Base-by-base conservation (phyloP, 2,888 invertebrate species). In the Netelia virgata region DNA sequence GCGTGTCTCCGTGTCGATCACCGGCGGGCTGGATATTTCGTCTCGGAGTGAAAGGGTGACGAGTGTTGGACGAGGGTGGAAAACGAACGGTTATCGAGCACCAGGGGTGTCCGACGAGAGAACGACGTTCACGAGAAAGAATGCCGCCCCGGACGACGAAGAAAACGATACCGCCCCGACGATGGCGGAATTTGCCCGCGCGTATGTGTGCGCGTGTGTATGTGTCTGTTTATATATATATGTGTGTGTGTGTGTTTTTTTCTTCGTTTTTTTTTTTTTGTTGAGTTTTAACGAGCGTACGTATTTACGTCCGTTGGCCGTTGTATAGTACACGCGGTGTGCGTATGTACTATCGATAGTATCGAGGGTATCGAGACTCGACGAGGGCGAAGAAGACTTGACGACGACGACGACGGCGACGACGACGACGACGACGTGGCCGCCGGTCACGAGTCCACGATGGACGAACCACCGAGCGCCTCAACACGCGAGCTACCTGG, bases 361-460 rank as follows among this genome's bases (percentile, higher is more conserved):
- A n/a, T 18, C 8, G 57, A 18, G 18, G 16, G 9, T 57, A n/a
- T 18, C 8, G 57, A 18, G 18, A 9, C 1, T 57, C 43, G 5
- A 68, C 63, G 36, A 50, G 55, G 41, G 36, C 6, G 28, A 36
- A 61, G n/a, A 61, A 57, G 57, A 59, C 36, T 66, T 66, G 63
- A 70, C 50, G 10, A 47, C 43, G 23, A 73, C 18, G 55, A 69
- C 47, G 57, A 57, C 11, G 43, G 61, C 55, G 69, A 72, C 55
- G 64, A 57, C 73, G 79, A 79, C 66, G 70, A 70, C 16, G 81
- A 82, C 82, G 82, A 78, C 84, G 82, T 78, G 78, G 75, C 78
- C 75, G 82, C 75, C 84, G 82, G 78, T 85, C 82, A 82, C 72
- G 75, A 85, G 82, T 75, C 79, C 78, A 79, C 78, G 82, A 79